Percentiles rank a stretch among this genome's conserved stretches.
Evolutionary conservation across 92 coral and sea anemone species (phyloP).

Genomic region (Parazoanthus atlanticus): DNA sequence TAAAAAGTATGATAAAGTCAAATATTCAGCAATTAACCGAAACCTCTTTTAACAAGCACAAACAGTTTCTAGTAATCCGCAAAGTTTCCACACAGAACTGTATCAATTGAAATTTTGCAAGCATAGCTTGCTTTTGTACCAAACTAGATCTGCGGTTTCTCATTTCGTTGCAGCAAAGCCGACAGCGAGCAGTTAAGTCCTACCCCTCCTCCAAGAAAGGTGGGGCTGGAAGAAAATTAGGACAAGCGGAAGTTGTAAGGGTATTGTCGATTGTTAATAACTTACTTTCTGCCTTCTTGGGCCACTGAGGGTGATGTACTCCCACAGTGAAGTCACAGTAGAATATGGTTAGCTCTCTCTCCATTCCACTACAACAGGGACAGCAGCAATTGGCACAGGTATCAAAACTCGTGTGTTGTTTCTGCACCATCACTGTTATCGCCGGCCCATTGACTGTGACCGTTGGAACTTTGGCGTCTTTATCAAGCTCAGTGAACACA

Average conservation of each 20-base stretch:
- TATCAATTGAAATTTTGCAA: no score
- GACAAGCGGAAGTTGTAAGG: not conserved
- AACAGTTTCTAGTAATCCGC: no score
- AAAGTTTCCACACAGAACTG: no score
- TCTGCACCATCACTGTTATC: slow-evolving; percentile 25
- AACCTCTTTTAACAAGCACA: no score
- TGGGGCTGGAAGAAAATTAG: no score
- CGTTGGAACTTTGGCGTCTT: not conserved
- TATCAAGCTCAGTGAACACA: not conserved
- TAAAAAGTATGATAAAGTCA: no score
- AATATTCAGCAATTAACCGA: no score
- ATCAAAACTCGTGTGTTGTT: not conserved
- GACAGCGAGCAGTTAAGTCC: no score
- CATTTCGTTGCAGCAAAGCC: no score
- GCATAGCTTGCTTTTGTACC: no score
- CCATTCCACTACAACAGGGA: not conserved
- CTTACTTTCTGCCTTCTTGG: slow-evolving; percentile 44
- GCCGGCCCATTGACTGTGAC: slow-evolving; percentile 43
- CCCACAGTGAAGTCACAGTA: slow-evolving; percentile 46
- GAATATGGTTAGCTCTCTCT: slow-evolving; percentile 32
- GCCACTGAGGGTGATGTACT: slow-evolving; percentile 46
- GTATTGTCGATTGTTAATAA: not conserved
- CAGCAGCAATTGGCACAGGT: not conserved
- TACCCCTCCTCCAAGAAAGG: no score
- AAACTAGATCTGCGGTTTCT: no score